Evolutionary conservation across 2,888 invertebrate genomes (phyloP).

Genomic region (Miltochrista miniata): DNA sequence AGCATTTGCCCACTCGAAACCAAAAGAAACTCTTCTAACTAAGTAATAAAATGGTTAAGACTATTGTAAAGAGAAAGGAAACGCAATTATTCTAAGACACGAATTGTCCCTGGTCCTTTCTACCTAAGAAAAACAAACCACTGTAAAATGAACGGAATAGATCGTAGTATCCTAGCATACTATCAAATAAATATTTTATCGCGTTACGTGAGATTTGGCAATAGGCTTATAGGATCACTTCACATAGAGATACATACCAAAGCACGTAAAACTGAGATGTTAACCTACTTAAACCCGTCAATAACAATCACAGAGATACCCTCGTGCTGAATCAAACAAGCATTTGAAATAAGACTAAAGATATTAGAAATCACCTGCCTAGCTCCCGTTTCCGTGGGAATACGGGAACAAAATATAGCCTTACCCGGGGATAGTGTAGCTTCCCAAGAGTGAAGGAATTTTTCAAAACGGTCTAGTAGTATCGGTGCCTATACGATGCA

Average conservation of each 20-base stretch:
- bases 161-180: not conserved
- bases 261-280: not conserved
- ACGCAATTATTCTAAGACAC: no score
- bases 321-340: not conserved
- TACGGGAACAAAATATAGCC: not conserved
- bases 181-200: slow-evolving; percentile 1
- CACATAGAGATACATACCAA: not conserved
- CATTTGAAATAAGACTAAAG: not conserved
- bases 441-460: no score
- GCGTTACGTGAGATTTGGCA: not conserved
- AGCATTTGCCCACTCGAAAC: no score
- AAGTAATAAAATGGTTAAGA: no score
- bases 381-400: not conserved
- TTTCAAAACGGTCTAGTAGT: no score
- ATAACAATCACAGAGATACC: not conserved
- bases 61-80: no score
- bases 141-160: not conserved
- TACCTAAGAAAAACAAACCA: no score
- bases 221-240: not conserved
- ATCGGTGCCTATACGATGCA: no score
- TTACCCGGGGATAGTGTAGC: no score
- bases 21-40: no score
- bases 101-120: no score
- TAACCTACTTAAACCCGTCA: not conserved
- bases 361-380: no score